Evolutionary conservation across 2,113 vertebrate genomes (phyloP).

Genomic region (Picathartes gymnocephalus): DNA sequence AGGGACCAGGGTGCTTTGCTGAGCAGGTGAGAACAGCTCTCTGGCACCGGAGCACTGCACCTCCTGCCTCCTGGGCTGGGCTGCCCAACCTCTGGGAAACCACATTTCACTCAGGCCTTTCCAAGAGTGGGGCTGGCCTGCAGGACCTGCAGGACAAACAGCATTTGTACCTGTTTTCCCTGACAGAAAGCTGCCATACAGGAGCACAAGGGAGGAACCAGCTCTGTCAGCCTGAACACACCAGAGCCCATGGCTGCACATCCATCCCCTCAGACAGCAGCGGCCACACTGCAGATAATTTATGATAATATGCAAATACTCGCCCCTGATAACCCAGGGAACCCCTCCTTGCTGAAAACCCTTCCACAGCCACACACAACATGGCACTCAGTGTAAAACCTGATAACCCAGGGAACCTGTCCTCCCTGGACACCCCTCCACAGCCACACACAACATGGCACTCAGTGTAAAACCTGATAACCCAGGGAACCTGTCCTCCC

Average conservation of each 20-base stretch:
- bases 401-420: background rate
- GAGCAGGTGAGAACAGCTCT: background rate
- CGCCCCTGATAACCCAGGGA: fast-evolving
- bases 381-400: background rate
- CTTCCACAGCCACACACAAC: fast-evolving
- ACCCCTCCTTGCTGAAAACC: background rate
- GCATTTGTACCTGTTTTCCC: background rate
- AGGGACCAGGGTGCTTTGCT: background rate
- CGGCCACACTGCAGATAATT: fast-evolving
- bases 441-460: background rate
- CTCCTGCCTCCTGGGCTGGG: background rate
- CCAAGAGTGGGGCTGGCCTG: fast-evolving
- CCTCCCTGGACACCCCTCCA: background rate
- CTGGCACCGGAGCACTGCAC: background rate
- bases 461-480: background rate
- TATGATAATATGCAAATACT: fast-evolving
- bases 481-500: background rate
- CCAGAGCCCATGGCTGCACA: fast-evolving
- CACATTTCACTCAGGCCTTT: fast-evolving
- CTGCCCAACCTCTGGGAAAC: too few relatives aligned
- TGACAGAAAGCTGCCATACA: background rate
- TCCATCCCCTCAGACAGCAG: background rate
- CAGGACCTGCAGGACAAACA: background rate
- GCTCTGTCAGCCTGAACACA: background rate
- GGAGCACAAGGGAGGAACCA: background rate